phyloP scores from a whole-genome alignment of 2,888 invertebrate genomes.

The Drosophila niveifrons region DNA sequence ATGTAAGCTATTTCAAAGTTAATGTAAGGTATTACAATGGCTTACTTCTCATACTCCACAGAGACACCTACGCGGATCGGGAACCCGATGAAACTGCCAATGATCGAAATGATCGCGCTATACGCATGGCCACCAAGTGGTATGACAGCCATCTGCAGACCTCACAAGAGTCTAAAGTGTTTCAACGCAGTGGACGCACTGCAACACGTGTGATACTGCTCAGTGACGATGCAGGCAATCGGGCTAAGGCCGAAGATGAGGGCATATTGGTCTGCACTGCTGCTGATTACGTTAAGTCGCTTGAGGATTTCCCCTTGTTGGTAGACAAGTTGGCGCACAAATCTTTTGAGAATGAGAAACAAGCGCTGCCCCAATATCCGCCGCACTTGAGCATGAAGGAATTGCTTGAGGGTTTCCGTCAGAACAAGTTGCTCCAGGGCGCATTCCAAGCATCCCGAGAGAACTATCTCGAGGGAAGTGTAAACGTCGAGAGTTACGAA shows the following conservation, averaged over 20 bases:
- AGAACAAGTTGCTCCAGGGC: conserved; percentile 92
- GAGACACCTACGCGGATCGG: conserved; percentile 95
- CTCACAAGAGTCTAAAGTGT: conserved; percentile 72
- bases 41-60: conserved; percentile 84
- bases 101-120: conserved; percentile 96
- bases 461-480: conserved; percentile 96
- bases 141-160: conserved; percentile 90
- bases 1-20: too few species aligned
- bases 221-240: conserved; percentile 93
- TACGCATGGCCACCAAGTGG: conserved; percentile 93
- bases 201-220: conserved; percentile 90
- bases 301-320: conserved; percentile 89
- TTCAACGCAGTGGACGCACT: conserved; percentile 58
- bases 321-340: conserved; percentile 92
- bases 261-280: conserved; percentile 90
- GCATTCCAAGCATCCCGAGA: conserved; percentile 94
- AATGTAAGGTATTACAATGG: neutral
- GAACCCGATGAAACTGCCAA: conserved; percentile 93
- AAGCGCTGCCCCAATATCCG: conserved; percentile 91
- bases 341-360: conserved; percentile 87
- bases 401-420: conserved; percentile 92
- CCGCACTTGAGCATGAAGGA: conserved; percentile 92
- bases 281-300: conserved; percentile 90
- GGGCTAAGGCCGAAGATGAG: conserved; percentile 89
- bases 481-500: conserved; percentile 92